Evolutionary conservation across 2,113 vertebrate species (phyloP), one percentile per base, ranked within the genome.

Genomic region (Psettodes erumei): DNA sequence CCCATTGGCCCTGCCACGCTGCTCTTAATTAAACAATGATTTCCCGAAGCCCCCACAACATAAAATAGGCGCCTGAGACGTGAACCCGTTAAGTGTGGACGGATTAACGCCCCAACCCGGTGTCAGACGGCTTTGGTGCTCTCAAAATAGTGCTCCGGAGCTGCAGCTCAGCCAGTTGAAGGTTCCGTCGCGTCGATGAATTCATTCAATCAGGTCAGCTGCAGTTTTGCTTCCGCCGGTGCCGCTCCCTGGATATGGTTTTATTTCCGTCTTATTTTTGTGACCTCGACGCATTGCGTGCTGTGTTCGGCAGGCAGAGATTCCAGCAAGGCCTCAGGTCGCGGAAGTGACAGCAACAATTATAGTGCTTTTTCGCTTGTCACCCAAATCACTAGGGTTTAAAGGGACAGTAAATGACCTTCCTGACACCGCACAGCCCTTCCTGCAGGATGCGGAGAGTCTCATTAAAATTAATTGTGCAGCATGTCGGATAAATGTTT

Each of bases 311-410:
- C 38, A 37, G 27, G 33, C 54, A 37, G 60, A 47, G 21, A n/a
- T 55, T 28, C 19, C 18, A 32, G 51, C 58, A 58, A 63, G 6
- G 27, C 37, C 19, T 1, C 23, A 25, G n/a, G 25, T 9, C 13
- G 35, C 45, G 48, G 55, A 65, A 50, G 28, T 13, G 58, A 62
- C 28, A 65, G 38, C 70, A 59, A 53, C 47, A 73, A 73, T 73
- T 73, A 58, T 0, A 65, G 35, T 37, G n/a, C 32, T 69, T 69
- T 69, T 28, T 63, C 28, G 8, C n/a, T n/a, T n/a, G 35, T 69
- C 18, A 42, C 51, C 59, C 55, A 50, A 47, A 67, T 75, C 43
- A 48, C 43, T 35, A 6, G 27, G 37, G 9, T 75, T 30, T 62
- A 61, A 61, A 30, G 47, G 47, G 48, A 50, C 18, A 18, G n/a